Conservation (phyloP, 2,797 vertebrate genomes). For the Clamator glandarius region DNA sequence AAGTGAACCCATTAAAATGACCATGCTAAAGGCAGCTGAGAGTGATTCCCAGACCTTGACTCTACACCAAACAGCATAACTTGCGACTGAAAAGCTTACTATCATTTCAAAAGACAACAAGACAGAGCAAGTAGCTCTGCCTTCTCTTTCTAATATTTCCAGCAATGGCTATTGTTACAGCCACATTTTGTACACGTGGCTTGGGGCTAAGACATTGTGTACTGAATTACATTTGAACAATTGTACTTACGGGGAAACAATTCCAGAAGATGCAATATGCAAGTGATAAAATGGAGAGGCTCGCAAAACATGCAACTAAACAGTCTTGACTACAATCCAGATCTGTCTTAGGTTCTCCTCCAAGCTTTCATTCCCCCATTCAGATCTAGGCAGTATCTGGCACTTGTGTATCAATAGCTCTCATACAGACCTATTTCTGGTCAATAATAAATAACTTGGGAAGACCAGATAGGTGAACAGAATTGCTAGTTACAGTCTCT, state of each 20-base stretch:
- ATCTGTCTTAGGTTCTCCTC: background rate
- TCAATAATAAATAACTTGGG: conserved; percentile 47
- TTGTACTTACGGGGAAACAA: background rate
- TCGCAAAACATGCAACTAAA: background rate
- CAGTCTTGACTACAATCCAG: background rate
- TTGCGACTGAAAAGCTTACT: background rate
- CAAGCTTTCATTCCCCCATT: background rate
- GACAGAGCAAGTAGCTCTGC: background rate
- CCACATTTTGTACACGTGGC: background rate
- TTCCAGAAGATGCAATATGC: background rate
- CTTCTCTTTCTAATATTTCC: background rate
- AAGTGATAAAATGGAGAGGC: background rate
- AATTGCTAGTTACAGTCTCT: conserved; percentile 14
- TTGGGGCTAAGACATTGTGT: background rate
- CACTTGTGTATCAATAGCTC: background rate
- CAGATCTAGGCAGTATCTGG: background rate
- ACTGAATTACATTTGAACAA: background rate
- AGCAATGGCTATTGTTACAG: background rate
- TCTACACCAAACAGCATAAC: background rate
- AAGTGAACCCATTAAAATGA: background rate
- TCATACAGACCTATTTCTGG: background rate
- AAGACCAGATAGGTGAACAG: conserved; percentile 1
- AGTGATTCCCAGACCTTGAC: background rate
- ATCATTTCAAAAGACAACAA: background rate
- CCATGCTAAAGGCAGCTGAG: background rate